Conservation (phyloP, 1,140 invertebrate species). For the Diorhabda sublineata region DNA sequence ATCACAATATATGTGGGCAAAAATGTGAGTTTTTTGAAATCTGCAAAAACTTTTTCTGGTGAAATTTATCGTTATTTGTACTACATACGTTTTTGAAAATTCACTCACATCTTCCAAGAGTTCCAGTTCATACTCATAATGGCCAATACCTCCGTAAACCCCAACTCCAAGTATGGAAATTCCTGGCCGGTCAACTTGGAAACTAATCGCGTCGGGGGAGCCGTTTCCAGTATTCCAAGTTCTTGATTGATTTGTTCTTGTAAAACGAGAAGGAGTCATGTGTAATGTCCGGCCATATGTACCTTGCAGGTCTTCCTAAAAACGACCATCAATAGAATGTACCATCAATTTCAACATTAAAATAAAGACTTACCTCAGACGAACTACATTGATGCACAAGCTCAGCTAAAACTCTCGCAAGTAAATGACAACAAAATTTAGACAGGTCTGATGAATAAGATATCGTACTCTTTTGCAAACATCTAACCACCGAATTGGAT, state of each 20-base stretch:
- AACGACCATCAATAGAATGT: constrained; percentile 11
- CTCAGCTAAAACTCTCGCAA: constrained; percentile 83
- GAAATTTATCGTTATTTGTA: background rate
- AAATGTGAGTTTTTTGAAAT: no score
- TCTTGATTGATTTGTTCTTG: constrained; percentile 78
- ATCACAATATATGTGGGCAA: no score
- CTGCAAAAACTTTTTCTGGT: no score
- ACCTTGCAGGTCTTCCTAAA: constrained; percentile 60
- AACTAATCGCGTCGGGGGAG: constrained; percentile 93
- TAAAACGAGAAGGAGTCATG: constrained; percentile 85
- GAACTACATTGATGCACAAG: constrained; percentile 74
- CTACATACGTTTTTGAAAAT: constrained; percentile 29
- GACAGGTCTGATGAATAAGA: constrained; percentile 62
- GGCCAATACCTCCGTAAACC: constrained; percentile 83
- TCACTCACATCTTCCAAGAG: constrained; percentile 70
- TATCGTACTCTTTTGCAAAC: constrained; percentile 56
- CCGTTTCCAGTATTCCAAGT: constrained; percentile 97
- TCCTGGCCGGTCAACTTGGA: constrained; percentile 85
- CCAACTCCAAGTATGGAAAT: constrained; percentile 84
- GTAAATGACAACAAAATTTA: constrained; percentile 78
- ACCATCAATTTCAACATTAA: background rate
- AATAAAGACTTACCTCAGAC: constrained; percentile 48
- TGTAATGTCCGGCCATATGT: constrained; percentile 68
- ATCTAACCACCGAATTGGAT: constrained; percentile 63
- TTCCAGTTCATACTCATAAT: constrained; percentile 89